phyloP scores from a whole-genome alignment of 2,797 vertebrate genomes.

The Limosa lapponica region DNA sequence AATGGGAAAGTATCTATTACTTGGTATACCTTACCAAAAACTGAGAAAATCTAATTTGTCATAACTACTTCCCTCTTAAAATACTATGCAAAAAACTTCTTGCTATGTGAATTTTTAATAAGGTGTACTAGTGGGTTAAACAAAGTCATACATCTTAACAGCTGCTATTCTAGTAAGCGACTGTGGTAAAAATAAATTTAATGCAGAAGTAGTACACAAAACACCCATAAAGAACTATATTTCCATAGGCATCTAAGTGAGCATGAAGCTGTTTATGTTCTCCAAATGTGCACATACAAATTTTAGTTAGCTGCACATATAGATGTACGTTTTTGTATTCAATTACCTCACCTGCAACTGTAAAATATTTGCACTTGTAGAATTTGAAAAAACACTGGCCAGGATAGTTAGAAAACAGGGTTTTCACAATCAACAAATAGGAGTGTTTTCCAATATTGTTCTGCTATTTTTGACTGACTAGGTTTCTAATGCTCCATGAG shows the following conservation, averaged over 20 bases:
- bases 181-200: not conserved
- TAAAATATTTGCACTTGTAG: not conserved
- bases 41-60: not conserved
- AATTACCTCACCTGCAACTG: not conserved
- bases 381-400: not conserved
- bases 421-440: not conserved
- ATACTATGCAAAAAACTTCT: not conserved
- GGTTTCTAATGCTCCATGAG: not conserved
- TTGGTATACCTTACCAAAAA: not conserved
- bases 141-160: not conserved
- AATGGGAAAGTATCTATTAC: not conserved
- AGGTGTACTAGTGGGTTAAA: not conserved
- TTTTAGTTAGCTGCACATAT: not conserved
- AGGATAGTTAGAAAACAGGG: not conserved
- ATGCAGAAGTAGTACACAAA: constrained; percentile 10
- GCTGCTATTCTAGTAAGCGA: not conserved
- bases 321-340: not conserved
- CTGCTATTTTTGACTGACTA: not conserved
- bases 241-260: constrained; percentile 16
- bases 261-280: constrained; percentile 41
- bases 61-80: not conserved
- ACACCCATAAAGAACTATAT: not conserved
- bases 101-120: not conserved
- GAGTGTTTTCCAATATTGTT: not conserved
- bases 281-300: not conserved